These are phyloP conservation scores for Hylia prasina DNA, from an alignment of 2,113 vertebrate species.

Conservation along the genomic window DNA sequence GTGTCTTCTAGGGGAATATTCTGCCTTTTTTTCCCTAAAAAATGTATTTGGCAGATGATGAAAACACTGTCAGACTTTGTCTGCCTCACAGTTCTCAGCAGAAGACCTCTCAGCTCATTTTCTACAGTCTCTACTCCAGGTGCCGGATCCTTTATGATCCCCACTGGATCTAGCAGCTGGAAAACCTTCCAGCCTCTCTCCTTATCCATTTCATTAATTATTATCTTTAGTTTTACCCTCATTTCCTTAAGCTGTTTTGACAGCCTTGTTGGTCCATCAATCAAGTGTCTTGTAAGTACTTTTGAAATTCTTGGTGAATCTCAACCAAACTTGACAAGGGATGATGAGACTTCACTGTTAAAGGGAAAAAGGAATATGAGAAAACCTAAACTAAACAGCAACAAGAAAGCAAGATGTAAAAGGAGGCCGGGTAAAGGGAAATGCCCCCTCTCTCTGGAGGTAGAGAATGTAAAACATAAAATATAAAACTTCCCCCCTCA, in stretches of 20 bases:
- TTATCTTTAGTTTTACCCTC: neutral
- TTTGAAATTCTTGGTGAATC: slow-evolving; percentile 5
- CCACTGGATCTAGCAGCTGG: neutral
- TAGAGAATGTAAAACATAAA: neutral
- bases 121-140: neutral
- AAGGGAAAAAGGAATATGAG: neutral
- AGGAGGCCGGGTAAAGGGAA: neutral
- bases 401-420: neutral
- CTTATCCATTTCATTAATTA: neutral
- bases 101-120: neutral
- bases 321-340: slow-evolving; percentile 14
- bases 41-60: neutral
- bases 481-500: neutral
- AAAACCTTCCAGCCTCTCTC: neutral
- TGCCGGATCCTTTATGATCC: neutral
- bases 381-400: neutral
- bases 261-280: slow-evolving; percentile 42
- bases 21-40: neutral
- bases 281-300: neutral
- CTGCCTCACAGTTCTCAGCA: neutral
- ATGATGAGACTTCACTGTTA: neutral
- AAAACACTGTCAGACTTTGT: neutral
- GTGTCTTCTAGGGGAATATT: neutral
- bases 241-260: slow-evolving; percentile 37
- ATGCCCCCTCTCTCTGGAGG: neutral